Percentiles rank a stretch among this genome's conserved stretches.
Conservation (phyloP, 1,140 invertebrate species). For the Cylas formicarius region DNA sequence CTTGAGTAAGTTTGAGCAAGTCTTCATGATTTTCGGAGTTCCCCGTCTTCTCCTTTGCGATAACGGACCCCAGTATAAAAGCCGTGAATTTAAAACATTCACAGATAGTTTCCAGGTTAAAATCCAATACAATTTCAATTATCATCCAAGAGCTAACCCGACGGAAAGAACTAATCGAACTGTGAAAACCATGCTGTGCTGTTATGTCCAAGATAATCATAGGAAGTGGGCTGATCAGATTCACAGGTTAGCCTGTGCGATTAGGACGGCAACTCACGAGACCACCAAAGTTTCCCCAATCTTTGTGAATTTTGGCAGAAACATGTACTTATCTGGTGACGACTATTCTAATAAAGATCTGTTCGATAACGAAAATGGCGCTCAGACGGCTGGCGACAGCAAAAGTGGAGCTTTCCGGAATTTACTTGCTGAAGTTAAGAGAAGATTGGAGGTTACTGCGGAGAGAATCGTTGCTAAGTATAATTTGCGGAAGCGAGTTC, state of each 20-base stretch:
- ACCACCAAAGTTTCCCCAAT: constrained; percentile 28
- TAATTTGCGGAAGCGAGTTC: constrained; percentile 7
- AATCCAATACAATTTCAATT: too few species aligned
- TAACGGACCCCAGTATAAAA: constrained; percentile 11
- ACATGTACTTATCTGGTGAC: constrained; percentile 9
- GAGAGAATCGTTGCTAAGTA: too few species aligned
- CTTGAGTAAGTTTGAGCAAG: constrained; percentile 8
- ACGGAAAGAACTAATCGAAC: constrained; percentile 30
- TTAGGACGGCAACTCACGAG: constrained; percentile 30
- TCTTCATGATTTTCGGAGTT: constrained; percentile 13
- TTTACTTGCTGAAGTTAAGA: too few species aligned
- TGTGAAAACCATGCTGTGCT: constrained; percentile 25
- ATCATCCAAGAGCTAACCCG: constrained; percentile 5
- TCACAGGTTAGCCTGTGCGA: constrained; percentile 22
- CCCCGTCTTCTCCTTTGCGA: constrained; percentile 10
- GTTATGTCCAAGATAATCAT: constrained; percentile 30
- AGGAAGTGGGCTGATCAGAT: constrained; percentile 30
- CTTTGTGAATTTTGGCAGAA: constrained; percentile 15
- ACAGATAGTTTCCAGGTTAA: too few species aligned
- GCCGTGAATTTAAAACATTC: neutral
- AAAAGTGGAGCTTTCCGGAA: too few species aligned
- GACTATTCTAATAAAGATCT: too few species aligned
- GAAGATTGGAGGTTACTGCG: too few species aligned
- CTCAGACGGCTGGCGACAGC: too few species aligned
- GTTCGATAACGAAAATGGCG: too few species aligned